Evolutionary conservation across 2,797 vertebrate genomes (phyloP), one percentile per base, ranked within the genome.

Genomic region (Danio kyathit): DNA sequence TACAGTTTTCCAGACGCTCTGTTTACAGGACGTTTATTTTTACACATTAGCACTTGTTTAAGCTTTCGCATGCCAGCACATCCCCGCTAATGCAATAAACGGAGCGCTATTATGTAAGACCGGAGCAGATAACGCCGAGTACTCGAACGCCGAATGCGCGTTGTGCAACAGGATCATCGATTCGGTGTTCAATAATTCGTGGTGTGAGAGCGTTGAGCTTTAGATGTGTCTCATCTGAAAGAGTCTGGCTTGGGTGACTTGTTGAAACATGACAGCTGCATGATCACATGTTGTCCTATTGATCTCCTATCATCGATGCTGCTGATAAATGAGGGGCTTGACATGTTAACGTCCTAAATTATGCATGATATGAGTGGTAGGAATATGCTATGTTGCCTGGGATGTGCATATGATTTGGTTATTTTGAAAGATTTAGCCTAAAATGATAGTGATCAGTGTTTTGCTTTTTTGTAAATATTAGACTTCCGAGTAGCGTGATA

Each of bases 21-120:
- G 40, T 21, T 29, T 44, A 21, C 65, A 59, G 44, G 29, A 5
- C 16, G 65, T 51, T 78, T 78, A 17, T 78, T 78, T 78, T 41
- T 11, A 60, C 29, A 13, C 76, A 17, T 60, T 60, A 60, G 29
- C 54, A 51, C 56, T 40, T 60, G 5, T 57, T 76, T 17, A 40
- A 70, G 65, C 29, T 63, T 51, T 51, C 43, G 76, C 56, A 21
- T 79, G 66, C 54, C 65, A 60, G 59, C 56, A 61, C 76, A 19
- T 70, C 76, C 56, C 29, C 19, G 13, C 13, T 71, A 51, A 61
- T 48, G 40, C 66, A 51, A 19, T 52, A 79, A 79, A 71, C 48
- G n/a, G 56, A 51, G 51, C 66, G 6, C 29, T 67, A 59, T 79
- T 79, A 79, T 71, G 66, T 71, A 79, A 79, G 66, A 21, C 7